Conservation (phyloP, 2,888 invertebrate species). For the Cheilosia urbana region DNA sequence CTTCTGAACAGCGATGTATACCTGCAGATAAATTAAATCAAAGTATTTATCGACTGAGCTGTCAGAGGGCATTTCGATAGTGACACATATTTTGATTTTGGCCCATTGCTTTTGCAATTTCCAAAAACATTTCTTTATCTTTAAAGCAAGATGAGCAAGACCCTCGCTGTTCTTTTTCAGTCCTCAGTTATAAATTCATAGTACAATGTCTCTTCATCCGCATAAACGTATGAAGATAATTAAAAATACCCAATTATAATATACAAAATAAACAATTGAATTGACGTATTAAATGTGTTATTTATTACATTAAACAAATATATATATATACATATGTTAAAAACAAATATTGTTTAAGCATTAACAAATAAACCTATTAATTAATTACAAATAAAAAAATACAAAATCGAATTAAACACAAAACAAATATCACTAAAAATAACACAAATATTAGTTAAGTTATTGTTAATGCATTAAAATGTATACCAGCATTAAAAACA, state of each 20-base stretch:
- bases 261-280: conserved; percentile 56
- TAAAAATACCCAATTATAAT: conserved; percentile 6
- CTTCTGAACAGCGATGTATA: too few species aligned
- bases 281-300: conserved; percentile 72
- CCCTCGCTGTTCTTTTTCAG: too few species aligned
- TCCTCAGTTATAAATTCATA: conserved; percentile 35
- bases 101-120: too few species aligned
- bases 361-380: conserved; percentile 23
- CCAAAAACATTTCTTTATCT: background rate
- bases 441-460: conserved; percentile 59
- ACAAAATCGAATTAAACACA: conserved; percentile 42
- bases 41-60: too few species aligned
- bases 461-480: conserved; percentile 45
- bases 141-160: too few species aligned
- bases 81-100: too few species aligned
- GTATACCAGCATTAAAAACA: conserved; percentile 24
- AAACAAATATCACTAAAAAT: conserved; percentile 48
- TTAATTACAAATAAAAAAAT: conserved; percentile 19
- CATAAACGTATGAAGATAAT: conserved; percentile 34
- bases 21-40: too few species aligned
- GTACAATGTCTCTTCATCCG: conserved; percentile 25
- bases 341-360: conserved; percentile 52
- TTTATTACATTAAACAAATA: conserved; percentile 68
- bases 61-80: too few species aligned
- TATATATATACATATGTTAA: conserved; percentile 43